Conservation (phyloP, 2,113 vertebrate species). For the Strigops habroptila region DNA sequence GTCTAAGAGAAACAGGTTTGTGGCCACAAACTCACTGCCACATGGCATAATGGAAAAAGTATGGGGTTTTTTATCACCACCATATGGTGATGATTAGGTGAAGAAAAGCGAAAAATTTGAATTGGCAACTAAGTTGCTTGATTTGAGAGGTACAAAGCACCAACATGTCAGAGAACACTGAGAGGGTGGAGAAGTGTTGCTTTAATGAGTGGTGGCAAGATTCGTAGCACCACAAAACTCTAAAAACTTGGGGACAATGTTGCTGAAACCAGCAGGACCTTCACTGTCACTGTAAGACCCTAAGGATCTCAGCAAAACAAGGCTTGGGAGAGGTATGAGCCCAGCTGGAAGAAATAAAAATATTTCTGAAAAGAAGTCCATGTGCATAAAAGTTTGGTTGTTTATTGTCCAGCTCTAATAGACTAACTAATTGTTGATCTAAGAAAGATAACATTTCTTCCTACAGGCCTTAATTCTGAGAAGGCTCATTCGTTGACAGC, state of each 20-base stretch:
- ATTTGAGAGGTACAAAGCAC: neutral
- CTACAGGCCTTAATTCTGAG: neutral
- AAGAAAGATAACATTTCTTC: neutral
- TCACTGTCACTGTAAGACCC: neutral
- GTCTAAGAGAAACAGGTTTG: neutral
- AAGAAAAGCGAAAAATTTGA: neutral
- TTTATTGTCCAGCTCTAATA: neutral
- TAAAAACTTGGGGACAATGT: too few relatives aligned
- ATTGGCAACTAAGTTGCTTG: rapidly evolving
- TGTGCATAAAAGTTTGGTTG: neutral
- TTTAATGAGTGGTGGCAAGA: neutral
- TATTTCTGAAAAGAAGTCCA: neutral
- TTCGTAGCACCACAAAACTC: neutral
- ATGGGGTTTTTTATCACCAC: neutral
- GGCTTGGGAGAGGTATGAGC: neutral
- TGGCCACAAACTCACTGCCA: neutral
- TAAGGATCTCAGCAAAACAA: neutral
- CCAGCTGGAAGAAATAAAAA: neutral
- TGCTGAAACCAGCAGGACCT: neutral
- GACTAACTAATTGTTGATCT: neutral
- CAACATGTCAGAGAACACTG: too few relatives aligned
- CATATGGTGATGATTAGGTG: neutral
- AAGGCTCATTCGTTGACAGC: neutral
- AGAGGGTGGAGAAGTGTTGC: neutral
- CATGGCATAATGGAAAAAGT: rapidly evolving